Evolutionary conservation across 2,113 vertebrate species (phyloP), one percentile per base, ranked within the genome.

Genomic region (Malurus alboscapulatus): DNA sequence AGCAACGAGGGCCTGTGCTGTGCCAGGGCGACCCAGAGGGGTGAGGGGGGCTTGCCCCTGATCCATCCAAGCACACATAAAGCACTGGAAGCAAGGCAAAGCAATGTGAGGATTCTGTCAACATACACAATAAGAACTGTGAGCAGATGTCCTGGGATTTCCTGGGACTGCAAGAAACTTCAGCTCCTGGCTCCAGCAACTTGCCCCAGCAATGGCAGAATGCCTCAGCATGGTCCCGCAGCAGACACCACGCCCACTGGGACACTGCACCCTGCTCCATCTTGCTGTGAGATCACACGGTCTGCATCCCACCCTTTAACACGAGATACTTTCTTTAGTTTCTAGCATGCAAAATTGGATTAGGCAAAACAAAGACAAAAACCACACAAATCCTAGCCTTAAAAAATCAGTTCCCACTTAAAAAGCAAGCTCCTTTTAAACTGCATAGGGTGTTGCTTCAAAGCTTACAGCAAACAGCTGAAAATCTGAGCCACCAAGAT

Each of bases 61-160:
- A 61, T 61, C 36, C 2, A 55, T 58, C 26, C 6, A 1, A 55
- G 50, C 42, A 24, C 38, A 72, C 15, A 10, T 10, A 67, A 0
- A 1, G 24, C 47, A 48, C 29, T 4, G 5, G 62, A 53, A 50
- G 67, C 50, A 27, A 51, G 57, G 69, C 61, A 48, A n/a, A 69
- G 42, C 55, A 50, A 54, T 7, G 44, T 16, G 77, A 87, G 71
- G 59, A 84, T n/a, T 53, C 73, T 87, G 84, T 58, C 84, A 92
- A 81, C 65, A 47, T 40, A 32, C 34, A 7, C 59, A 89, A 38
- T 54, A 87, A 91, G 21, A 80, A 67, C 38, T 48, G 59, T 7
- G 44, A 89, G 92, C 92, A 91, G 69, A 81, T 18, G 29, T 73
- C 73, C 55, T 18, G 6, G 63, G 58, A 72, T 87, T 80, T 80